Evolutionary conservation across 2,888 invertebrate genomes (phyloP).

Genomic region (Lutraria lutraria): DNA sequence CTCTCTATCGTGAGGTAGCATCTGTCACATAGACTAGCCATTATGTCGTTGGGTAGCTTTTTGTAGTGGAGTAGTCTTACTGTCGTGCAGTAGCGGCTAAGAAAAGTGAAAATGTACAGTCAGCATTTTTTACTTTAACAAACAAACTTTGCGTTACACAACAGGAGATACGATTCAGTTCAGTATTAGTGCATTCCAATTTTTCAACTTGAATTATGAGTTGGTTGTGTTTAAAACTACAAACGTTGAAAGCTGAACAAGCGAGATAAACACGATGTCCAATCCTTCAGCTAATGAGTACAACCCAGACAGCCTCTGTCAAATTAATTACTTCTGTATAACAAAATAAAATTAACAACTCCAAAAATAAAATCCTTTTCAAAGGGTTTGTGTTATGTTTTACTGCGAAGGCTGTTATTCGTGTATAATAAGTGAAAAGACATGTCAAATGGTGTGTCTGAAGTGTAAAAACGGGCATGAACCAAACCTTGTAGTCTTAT

Average conservation of each 20-base stretch:
- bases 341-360: neutral
- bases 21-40: no score
- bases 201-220: conserved; percentile 5
- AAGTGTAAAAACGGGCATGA: no score
- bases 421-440: no score
- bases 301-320: neutral
- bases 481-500: no score
- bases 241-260: neutral
- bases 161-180: neutral
- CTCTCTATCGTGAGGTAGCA: no score
- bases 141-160: neutral
- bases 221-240: neutral
- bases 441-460: no score
- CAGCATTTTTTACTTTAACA: neutral
- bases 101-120: neutral
- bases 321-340: conserved; percentile 12
- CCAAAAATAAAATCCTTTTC: neutral
- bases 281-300: conserved; percentile 10
- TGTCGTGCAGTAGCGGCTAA: neutral
- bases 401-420: neutral
- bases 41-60: no score
- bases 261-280: neutral
- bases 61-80: no score
- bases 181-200: neutral
- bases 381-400: neutral